These are phyloP conservation scores for Gambusia holbrooki DNA, from an alignment of 2,113 vertebrate genomes.

Conservation along the genomic window DNA sequence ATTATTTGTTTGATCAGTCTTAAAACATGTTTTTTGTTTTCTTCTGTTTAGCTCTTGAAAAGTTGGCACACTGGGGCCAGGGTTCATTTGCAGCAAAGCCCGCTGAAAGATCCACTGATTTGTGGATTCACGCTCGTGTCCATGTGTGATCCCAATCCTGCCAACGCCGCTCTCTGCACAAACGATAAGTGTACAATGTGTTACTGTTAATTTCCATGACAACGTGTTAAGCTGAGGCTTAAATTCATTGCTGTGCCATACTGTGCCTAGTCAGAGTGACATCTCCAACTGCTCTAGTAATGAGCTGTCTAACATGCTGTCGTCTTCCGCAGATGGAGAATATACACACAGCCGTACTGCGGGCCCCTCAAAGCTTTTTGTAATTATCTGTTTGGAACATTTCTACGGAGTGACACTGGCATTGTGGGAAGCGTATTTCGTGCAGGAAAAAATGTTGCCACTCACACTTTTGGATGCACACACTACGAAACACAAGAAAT, in stretches of 20 bases:
- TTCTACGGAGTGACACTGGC: constrained; percentile 25
- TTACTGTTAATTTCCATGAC: constrained; percentile 74
- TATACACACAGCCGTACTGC: constrained; percentile 30
- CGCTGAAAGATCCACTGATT: constrained; percentile 18
- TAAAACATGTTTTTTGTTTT: neutral
- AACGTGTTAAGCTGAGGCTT: constrained; percentile 69
- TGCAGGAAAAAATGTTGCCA: neutral
- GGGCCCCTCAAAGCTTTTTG: constrained; percentile 38
- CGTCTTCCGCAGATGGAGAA: constrained; percentile 63
- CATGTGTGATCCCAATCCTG: constrained; percentile 29
- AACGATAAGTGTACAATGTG: constrained; percentile 61
- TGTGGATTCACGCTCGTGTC: constrained; percentile 23
- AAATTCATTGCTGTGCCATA: constrained; percentile 58
- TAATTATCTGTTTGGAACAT: constrained; percentile 32
- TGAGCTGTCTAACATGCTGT: constrained; percentile 71
- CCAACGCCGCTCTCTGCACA: constrained; percentile 16
- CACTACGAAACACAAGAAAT: too few relatives aligned
- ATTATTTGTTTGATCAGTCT: neutral
- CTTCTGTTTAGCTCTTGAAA: constrained; percentile 9
- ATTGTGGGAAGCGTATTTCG: neutral
- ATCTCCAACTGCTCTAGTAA: constrained; percentile 76
- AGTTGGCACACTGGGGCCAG: neutral
- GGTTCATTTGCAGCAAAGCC: constrained; percentile 6
- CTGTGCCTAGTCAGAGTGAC: constrained; percentile 72
- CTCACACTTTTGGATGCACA: neutral